Percentiles rank a stretch among this genome's conserved stretches.
These are phyloP conservation scores for Patagioenas fasciata DNA, from an alignment of 2,113 vertebrate genomes.

Conservation along the genomic window DNA sequence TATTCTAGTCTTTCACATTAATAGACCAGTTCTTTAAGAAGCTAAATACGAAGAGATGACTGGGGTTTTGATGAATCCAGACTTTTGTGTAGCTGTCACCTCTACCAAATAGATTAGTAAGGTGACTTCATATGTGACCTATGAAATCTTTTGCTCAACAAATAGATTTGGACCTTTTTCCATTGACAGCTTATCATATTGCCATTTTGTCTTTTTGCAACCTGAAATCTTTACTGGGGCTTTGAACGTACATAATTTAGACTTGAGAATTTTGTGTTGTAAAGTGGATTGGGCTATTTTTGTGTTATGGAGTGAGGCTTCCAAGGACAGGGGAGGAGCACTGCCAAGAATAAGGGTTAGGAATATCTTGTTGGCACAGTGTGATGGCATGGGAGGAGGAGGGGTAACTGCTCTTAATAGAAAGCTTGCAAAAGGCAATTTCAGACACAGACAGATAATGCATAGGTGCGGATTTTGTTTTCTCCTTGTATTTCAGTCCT, in stretches of 20 bases:
- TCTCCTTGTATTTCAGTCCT: no score
- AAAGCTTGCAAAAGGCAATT: no score
- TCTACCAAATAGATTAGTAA: neutral
- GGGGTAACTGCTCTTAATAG: no score
- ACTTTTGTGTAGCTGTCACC: neutral
- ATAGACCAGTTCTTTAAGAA: neutral
- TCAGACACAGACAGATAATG: no score
- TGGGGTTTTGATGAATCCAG: neutral
- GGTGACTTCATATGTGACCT: neutral
- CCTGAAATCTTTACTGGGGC: neutral
- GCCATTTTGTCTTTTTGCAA: neutral
- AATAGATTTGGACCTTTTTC: neutral
- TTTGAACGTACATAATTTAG: neutral
- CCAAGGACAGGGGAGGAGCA: neutral
- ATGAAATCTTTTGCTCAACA: neutral
- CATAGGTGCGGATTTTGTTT: no score
- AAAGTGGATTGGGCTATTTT: neutral
- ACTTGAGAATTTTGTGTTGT: neutral
- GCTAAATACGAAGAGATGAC: neutral
- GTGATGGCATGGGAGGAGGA: no score
- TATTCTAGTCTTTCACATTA: neutral
- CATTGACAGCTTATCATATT: neutral
- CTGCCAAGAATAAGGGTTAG: neutral
- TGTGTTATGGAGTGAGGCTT: neutral
- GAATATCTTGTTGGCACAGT: neutral